Evolutionary conservation across 2,797 vertebrate species (phyloP), one percentile per base, ranked within the genome.

Genomic region (Alcedo atthis): DNA sequence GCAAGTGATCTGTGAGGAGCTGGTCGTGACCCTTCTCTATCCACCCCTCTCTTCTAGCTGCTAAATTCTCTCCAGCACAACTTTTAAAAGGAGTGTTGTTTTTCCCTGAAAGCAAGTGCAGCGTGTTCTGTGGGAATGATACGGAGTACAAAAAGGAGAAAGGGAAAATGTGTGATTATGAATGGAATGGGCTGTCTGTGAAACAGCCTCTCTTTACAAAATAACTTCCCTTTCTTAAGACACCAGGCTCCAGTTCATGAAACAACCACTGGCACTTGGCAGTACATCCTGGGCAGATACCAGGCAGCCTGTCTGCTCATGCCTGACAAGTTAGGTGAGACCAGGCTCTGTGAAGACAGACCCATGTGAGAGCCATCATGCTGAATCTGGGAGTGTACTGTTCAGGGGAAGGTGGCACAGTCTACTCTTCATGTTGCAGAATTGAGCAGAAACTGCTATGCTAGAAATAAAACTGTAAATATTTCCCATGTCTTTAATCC

Each of bases 401-500:
- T 46, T 35, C 28, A 62, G 40, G 25, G 25, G 48, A 74, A 85
- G 48, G 30, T 49, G 19, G 42, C 32, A 46, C 7, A 61, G 21
- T 15, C 28, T 74, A 2, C 3, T 9, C 58, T 35, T 89, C 7
- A 2, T 1, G 3, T 40, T 43, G 46, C 68, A 77, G 64, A 10
- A 58, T 58, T 90, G 62, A 74, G 32, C 70, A 55, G 91, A 46
- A 93, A 64, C 10, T 51, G 17, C 43, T 55, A 10, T 26, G 48
- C 46, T 45, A 77, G 75, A 69, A 91, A 87, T 48, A 61, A 67
- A 89, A 30, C 28, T 42, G n/a, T 55, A 90, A 94, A 69, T 87
- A 85, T 87, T 90, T 69, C 24, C 9, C 3, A 7, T 4, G 3
- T 49, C 54, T 94, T 93, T 85, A 92, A 89, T 78, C 71, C 37